A percentile compares a stretch with the other conserved stretches of the same genome.
Conservation (phyloP, 2,113 vertebrate genomes). For the Aphyosemion australe region DNA sequence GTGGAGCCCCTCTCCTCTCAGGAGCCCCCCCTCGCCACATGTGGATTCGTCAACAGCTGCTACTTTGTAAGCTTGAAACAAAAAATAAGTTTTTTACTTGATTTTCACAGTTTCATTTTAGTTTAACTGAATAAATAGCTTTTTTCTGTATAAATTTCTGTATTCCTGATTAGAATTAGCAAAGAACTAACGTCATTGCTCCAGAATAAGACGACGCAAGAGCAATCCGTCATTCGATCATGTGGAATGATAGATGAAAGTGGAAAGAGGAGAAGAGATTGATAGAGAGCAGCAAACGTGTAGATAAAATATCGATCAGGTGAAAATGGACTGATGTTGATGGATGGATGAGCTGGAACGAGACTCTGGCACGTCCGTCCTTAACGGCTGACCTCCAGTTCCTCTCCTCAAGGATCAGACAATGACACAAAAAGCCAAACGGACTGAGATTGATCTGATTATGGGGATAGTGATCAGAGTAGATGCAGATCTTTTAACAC, state of each 20-base stretch:
- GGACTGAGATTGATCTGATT: constrained; percentile 4
- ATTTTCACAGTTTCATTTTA: background rate
- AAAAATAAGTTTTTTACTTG: background rate
- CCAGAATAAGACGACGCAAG: background rate
- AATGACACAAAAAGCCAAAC: constrained; percentile 12
- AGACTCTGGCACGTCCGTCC: constrained; percentile 33
- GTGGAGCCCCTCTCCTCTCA: constrained; percentile 71
- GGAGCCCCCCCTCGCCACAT: constrained; percentile 68
- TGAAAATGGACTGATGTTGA: constrained; percentile 58
- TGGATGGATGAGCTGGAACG: constrained; percentile 47
- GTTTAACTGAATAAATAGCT: background rate
- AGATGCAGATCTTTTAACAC: background rate
- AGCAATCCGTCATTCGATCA: constrained; percentile 54
- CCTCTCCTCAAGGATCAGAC: background rate
- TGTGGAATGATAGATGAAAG: constrained; percentile 53
- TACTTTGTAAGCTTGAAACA: constrained; percentile 75
- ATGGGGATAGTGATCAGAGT: background rate
- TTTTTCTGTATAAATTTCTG: background rate
- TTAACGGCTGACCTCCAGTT: constrained; percentile 14
- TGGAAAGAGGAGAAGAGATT: constrained; percentile 35
- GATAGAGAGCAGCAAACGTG: constrained; percentile 42
- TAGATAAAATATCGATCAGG: constrained; percentile 64
- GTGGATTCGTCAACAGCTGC: constrained; percentile 84
- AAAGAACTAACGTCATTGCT: constrained; percentile 3
- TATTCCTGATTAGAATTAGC: background rate